Base-by-base conservation (phyloP, 2,113 vertebrate species). In the Alethe diademata region DNA sequence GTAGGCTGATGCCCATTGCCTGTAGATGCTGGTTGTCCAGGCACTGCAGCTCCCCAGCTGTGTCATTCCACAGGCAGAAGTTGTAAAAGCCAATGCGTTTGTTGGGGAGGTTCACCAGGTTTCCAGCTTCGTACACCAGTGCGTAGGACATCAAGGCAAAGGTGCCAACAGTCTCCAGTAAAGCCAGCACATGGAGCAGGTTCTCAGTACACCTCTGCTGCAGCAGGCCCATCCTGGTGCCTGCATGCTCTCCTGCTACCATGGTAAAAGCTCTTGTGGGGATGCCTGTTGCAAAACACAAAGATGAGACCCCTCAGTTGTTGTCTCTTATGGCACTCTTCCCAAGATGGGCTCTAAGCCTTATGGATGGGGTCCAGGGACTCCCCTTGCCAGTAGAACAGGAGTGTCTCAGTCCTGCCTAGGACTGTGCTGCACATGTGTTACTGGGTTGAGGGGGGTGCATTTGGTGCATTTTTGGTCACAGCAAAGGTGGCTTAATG, bases 1-100 rank as follows among this genome's bases (percentile, higher is more conserved):
- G 5, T 12, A 33, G 69, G 15, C 91, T 61, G 56, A 97, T 36
- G 8, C 96, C 97, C 43, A 97, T 72, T 5, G 36, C 48, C 62
- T 95, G 85, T 53, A 98, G 89, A 6, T 97, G 85, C 0, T 86
- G 17, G 28, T 19, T 50, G 14, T 86, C 14, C 67, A 86, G 74
- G 73, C 98, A 98, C 23, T 86, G 92, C 28, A 98, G 92, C 42
- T 93, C 19, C 33, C 36, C 1, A 0, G 15, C 19, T 19, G 61
- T 78, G 26, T 93, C 60, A 3, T 97, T 91, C 97, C 97, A 97
- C 48, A 98, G 94, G 83, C 98, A 98, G 96, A 98, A 97, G 92
- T 97, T 98, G 86, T 96, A 98, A 94, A 98, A 98, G 92, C 98
- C 97, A 1, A 98, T 96, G 14, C 60, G 7, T 79, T 97, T 97